Conservation (phyloP, 2,888 invertebrate genomes). For the Cerastoderma edule region DNA sequence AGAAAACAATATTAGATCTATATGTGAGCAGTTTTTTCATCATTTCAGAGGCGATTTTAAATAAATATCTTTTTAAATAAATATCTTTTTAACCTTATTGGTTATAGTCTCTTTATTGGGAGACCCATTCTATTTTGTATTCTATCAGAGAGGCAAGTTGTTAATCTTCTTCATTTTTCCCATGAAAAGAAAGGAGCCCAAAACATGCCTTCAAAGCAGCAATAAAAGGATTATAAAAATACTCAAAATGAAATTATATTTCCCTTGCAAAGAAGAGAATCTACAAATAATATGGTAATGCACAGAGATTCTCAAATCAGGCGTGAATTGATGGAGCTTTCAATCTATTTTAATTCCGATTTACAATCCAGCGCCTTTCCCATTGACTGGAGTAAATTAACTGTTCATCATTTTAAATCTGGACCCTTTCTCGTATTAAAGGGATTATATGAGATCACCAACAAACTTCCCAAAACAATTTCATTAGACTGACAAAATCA, state of each 20-base stretch:
- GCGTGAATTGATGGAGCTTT: conserved; percentile 36
- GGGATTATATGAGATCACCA: too few relatives aligned
- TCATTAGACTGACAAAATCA: too few relatives aligned
- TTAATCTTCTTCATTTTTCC: conserved; percentile 20
- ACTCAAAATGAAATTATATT: conserved; percentile 25
- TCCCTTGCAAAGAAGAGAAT: conserved; percentile 13
- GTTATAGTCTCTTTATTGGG: too few relatives aligned
- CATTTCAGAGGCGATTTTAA: too few relatives aligned
- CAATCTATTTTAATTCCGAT: conserved; percentile 54
- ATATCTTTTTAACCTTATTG: too few relatives aligned
- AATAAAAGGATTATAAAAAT: conserved; percentile 29
- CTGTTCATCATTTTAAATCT: conserved; percentile 27
- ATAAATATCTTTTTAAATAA: too few relatives aligned
- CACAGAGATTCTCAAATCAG: conserved; percentile 39
- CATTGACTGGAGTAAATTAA: conserved; percentile 26
- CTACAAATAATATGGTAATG: conserved; percentile 28
- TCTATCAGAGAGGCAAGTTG: not conserved
- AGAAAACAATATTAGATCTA: too few relatives aligned
- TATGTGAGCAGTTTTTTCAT: too few relatives aligned
- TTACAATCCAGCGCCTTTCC: conserved; percentile 41
- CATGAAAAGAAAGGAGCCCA: conserved; percentile 22
- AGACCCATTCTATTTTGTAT: too few relatives aligned
- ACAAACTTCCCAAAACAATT: too few relatives aligned
- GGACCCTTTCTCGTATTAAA: too few relatives aligned
- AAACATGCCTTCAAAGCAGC: conserved; percentile 11